Base-by-base conservation (phyloP, 2,888 invertebrate species). In the Ariolimax columbianus region DNA sequence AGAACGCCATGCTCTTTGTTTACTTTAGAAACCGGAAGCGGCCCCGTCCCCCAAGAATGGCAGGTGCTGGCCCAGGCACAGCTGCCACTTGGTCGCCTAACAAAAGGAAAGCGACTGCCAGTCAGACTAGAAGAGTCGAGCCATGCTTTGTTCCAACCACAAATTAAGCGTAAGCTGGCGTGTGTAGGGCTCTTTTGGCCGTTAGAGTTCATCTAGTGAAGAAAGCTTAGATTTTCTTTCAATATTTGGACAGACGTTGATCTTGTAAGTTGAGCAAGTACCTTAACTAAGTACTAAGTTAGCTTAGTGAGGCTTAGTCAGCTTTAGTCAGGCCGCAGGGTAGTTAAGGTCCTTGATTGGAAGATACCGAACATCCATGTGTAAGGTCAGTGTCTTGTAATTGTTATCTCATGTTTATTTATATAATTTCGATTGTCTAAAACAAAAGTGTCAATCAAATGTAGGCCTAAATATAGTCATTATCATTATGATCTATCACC, bases 51-150 rank as follows among this genome's bases (percentile, higher is more conserved):
- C 73, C 40, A 70, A 75, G 63, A 38, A 38, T 70, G 81, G 85
- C 82, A 82, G 85, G 82, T 85, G 85, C 82, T 63, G n/a, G n/a
- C n/a, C n/a, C 17, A 43, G 72, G 47, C 77, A 68, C 85, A 85
- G 82, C 85, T 85, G 85, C 85, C 78, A 66, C 81, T 77, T 77
- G 70, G 85, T 85, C 75, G 77, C 81, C 55, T 77, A 68, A 85
- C 85, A 85, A 85, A 85, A 85, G 82, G 68, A 63, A 72, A 72
- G 51, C 79, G 59, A 79, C 63, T 80, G 55, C 59, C 79, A 73
- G 68, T 70, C 73, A 79, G 30, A 84, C 70, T 63, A 59, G 66
- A 70, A 75, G 81, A 59, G 77, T 77, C 43, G 84, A 79, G 73
- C 63, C 6, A 72, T 63, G 84, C 84, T 84, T 79, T 84, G 84